Percentiles rank a stretch among this genome's conserved stretches.
Conservation (phyloP, 2,888 invertebrate species). For the Diadegma fenestrale region DNA sequence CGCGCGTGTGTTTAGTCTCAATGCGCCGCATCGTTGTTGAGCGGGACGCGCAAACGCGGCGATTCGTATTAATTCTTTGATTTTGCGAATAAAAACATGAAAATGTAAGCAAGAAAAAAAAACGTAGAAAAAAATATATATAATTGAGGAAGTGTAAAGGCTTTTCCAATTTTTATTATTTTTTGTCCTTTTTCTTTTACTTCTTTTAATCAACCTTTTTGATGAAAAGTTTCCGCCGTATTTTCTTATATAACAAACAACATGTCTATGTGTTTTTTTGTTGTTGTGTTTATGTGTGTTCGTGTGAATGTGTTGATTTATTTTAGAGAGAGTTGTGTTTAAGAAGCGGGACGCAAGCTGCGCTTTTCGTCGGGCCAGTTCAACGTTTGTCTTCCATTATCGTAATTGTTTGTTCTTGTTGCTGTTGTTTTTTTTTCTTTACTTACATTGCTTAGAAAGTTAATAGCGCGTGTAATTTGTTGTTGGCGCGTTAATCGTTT, state of each 20-base stretch:
- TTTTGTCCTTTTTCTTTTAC: constrained; percentile 58
- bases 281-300: constrained; percentile 58
- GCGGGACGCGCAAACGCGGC: constrained; percentile 6
- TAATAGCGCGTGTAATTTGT: constrained; percentile 75
- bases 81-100: constrained; percentile 33
- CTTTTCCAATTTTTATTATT: constrained; percentile 82
- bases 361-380: constrained; percentile 74
- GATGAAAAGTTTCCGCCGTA: constrained; percentile 81
- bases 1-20: background rate
- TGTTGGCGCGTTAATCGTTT: constrained; percentile 83
- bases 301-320: constrained; percentile 54
- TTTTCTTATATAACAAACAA: constrained; percentile 83
- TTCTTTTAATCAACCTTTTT: constrained; percentile 80
- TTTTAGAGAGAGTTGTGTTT: constrained; percentile 71
- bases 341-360: constrained; percentile 78
- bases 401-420: background rate
- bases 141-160: constrained; percentile 80
- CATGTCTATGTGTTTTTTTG: constrained; percentile 76
- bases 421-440: constrained; percentile 57
- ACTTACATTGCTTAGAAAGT: constrained; percentile 81
- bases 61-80: constrained; percentile 59
- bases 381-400: constrained; percentile 53
- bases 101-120: constrained; percentile 67
- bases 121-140: constrained; percentile 76
- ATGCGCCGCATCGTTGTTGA: constrained; percentile 2